phyloP scores from a whole-genome alignment of 2,888 invertebrate genomes.

The Kuschelorhynchus macadamiae region DNA sequence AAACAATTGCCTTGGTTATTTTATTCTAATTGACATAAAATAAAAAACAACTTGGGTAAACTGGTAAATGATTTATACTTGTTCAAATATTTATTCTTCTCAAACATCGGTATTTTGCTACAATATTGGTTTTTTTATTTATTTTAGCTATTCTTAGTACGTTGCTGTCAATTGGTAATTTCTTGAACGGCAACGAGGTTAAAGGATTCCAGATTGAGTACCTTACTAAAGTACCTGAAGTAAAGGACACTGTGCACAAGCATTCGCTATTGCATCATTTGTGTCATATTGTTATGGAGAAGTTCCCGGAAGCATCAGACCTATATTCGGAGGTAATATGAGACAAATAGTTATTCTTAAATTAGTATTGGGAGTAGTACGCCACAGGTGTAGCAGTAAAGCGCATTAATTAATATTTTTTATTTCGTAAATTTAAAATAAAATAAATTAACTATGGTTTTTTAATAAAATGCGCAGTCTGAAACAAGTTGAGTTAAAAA shows the following conservation, averaged over 20 bases:
- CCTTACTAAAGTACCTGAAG: constrained; percentile 96
- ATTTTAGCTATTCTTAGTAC: constrained; percentile 83
- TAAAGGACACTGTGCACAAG: constrained; percentile 99
- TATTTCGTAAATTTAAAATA: too few species aligned
- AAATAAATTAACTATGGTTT: too few species aligned
- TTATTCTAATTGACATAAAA: too few species aligned
- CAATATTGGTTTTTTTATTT: neutral
- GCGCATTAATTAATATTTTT: too few species aligned
- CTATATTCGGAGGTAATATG: constrained; percentile 92
- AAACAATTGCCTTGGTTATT: too few species aligned
- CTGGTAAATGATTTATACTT: too few species aligned
- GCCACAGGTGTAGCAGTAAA: too few species aligned
- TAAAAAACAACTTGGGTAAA: too few species aligned
- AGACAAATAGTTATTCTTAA: neutral
- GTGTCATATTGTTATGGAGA: constrained; percentile 97
- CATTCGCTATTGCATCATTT: constrained; percentile 97
- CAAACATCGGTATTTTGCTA: too few species aligned
- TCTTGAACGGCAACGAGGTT: constrained; percentile 92
- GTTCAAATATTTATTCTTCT: too few species aligned
- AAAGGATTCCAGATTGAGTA: constrained; percentile 99
- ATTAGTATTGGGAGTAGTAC: neutral
- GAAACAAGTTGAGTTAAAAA: too few species aligned
- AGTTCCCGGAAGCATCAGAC: constrained; percentile 95
- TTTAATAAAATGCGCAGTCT: too few species aligned
- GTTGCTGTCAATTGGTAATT: constrained; percentile 94